Percentiles rank a stretch among this genome's conserved stretches.
Evolutionary conservation across 2,113 vertebrate genomes (phyloP).

Genomic region (Perognathus longimembris): DNA sequence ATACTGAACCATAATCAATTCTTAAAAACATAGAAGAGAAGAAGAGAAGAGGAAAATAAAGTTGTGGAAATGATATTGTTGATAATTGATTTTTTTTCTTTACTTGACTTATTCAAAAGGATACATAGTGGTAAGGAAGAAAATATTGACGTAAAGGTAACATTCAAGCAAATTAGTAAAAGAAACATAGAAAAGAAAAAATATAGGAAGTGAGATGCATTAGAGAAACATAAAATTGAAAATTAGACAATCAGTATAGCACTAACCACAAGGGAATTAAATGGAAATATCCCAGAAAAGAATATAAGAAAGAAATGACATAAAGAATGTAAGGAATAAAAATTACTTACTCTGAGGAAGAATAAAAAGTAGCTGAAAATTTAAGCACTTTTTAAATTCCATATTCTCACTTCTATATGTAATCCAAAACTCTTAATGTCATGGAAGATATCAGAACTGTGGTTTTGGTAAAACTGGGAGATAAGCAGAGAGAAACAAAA

Average conservation of each 20-base stretch:
- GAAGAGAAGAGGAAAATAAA: neutral
- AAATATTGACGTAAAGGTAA: neutral
- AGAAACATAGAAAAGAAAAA: neutral
- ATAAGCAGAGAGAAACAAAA: no score
- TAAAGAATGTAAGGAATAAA: neutral
- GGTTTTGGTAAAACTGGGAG: neutral
- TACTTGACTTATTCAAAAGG: neutral
- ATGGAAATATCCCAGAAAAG: neutral
- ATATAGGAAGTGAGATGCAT: neutral
- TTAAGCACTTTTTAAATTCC: neutral
- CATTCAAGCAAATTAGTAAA: neutral
- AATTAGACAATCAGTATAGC: neutral
- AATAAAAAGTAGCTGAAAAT: neutral
- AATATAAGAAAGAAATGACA: neutral
- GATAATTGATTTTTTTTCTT: neutral
- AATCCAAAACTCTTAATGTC: neutral
- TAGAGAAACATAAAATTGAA: neutral
- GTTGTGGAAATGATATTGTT: neutral
- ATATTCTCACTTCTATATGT: neutral
- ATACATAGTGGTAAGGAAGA: neutral
- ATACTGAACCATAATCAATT: slow-evolving; percentile 4
- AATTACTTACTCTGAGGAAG: neutral
- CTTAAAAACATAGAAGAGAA: slow-evolving; percentile 9
- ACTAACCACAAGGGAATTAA: neutral
- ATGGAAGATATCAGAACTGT: neutral